Conservation (phyloP, 1,140 invertebrate genomes). For the Archivesica marissinica region DNA sequence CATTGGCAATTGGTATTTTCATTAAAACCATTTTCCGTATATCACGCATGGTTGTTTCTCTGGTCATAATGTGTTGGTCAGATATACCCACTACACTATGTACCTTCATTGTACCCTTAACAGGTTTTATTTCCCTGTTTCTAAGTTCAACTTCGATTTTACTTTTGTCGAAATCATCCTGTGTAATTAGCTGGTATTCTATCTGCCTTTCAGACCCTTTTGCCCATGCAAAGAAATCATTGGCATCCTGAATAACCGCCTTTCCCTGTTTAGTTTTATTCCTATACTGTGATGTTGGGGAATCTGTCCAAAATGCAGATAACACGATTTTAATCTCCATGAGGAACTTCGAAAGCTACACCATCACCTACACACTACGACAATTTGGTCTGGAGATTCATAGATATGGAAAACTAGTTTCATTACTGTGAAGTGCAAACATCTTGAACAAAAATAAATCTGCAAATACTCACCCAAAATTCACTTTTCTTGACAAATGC, state of each 20-base stretch:
- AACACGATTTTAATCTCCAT: not conserved
- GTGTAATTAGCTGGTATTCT: not conserved
- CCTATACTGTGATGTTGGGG: slow-evolving; percentile 50
- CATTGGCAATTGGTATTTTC: not conserved
- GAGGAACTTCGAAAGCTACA: not conserved
- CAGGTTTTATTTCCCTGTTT: no score
- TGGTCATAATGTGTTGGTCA: not conserved
- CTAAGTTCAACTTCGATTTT: slow-evolving; percentile 13
- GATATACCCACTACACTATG: not conserved
- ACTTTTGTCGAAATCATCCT: slow-evolving; percentile 45
- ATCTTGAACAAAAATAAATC: not conserved
- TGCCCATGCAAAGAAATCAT: slow-evolving; percentile 49
- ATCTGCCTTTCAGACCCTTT: not conserved
- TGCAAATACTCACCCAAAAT: not conserved
- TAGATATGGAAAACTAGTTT: not conserved
- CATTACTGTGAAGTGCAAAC: not conserved
- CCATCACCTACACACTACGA: not conserved
- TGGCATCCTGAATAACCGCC: slow-evolving; percentile 27
- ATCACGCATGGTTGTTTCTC: slow-evolving; percentile 18
- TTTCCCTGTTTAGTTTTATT: slow-evolving; percentile 46
- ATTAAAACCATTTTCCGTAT: slow-evolving; percentile 2
- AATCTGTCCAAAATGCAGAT: slow-evolving; percentile 50
- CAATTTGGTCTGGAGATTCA: not conserved
- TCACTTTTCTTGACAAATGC: not conserved
- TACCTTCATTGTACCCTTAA: slow-evolving; percentile 26